Conservation (phyloP, 1,140 invertebrate genomes). For the Drosophila trapezifrons region DNA sequence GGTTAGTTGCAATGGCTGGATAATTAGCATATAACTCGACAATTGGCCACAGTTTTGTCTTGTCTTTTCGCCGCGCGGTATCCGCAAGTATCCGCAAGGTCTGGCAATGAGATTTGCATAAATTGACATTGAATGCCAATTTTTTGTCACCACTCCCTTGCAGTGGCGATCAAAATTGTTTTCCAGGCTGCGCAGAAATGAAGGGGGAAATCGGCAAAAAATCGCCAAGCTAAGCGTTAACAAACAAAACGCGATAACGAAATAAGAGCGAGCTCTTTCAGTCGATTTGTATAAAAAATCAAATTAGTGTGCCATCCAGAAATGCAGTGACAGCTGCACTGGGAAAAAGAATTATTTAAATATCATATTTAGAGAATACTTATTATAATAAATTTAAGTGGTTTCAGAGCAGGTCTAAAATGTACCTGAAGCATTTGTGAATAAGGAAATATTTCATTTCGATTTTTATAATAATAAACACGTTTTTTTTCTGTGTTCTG, state of each 20-base stretch:
- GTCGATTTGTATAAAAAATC: slow-evolving; percentile 77
- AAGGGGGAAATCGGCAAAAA: slow-evolving; percentile 47
- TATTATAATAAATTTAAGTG: background rate
- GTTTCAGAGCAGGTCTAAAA: too few relatives aligned
- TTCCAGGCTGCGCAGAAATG: slow-evolving; percentile 48
- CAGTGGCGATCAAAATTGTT: slow-evolving; percentile 65
- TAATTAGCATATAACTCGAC: slow-evolving; percentile 68
- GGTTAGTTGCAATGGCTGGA: slow-evolving; percentile 54
- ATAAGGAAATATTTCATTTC: background rate
- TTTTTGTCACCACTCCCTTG: slow-evolving; percentile 43
- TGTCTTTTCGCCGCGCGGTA: slow-evolving; percentile 28
- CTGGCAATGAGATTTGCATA: slow-evolving; percentile 76
- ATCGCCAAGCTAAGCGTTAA: slow-evolving; percentile 79
- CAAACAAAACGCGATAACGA: slow-evolving; percentile 81
- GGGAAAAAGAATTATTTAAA: background rate
- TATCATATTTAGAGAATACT: too few relatives aligned
- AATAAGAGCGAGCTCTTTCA: slow-evolving; percentile 58
- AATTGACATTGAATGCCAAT: slow-evolving; percentile 80
- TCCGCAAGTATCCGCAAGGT: slow-evolving; percentile 22
- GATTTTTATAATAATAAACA: background rate
- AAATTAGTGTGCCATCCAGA: slow-evolving; percentile 70
- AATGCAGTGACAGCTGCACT: slow-evolving; percentile 34
- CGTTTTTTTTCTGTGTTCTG: background rate
- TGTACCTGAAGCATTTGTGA: too few relatives aligned
- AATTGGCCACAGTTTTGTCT: slow-evolving; percentile 74